These are phyloP conservation scores for Erythrocercus mccallii DNA, from an alignment of 2,113 vertebrate species.

Conservation along the genomic window DNA sequence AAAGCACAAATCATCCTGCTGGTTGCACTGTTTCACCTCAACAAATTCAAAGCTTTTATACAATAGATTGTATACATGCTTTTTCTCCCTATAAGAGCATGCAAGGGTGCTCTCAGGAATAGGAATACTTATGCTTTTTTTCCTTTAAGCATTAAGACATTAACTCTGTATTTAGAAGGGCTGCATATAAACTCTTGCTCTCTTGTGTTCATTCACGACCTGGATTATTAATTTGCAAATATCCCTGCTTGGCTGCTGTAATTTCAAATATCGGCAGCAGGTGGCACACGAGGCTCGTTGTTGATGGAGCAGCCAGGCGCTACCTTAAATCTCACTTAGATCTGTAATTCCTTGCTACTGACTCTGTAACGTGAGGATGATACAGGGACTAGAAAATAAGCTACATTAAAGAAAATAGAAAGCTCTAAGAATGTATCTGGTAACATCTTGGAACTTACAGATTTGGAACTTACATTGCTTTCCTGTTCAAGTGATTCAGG, in stretches of 20 bases:
- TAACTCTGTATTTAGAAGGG: not conserved
- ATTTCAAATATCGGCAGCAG: not conserved
- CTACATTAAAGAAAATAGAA: not conserved
- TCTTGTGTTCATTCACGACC: not conserved
- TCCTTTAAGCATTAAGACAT: not conserved
- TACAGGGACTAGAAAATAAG: not conserved
- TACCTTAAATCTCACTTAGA: not conserved
- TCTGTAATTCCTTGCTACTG: not conserved
- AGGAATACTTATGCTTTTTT: not conserved
- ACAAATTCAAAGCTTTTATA: not conserved
- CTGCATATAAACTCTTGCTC: not conserved
- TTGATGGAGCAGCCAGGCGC: accelerated
- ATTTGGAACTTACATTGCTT: not conserved
- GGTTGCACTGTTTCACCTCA: not conserved
- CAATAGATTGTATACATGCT: not conserved
- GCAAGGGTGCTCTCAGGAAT: not conserved
- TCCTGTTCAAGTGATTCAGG: not conserved
- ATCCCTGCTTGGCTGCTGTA: not conserved
- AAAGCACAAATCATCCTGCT: not conserved
- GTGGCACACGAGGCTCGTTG: not conserved
- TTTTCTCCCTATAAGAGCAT: not conserved
- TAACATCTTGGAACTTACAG: not conserved
- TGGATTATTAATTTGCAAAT: not conserved
- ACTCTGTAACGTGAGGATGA: not conserved
- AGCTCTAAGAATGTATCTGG: not conserved